These are phyloP conservation scores for Oceanodroma leucorhoa DNA, from an alignment of 2,797 vertebrate genomes.

Conservation along the genomic window DNA sequence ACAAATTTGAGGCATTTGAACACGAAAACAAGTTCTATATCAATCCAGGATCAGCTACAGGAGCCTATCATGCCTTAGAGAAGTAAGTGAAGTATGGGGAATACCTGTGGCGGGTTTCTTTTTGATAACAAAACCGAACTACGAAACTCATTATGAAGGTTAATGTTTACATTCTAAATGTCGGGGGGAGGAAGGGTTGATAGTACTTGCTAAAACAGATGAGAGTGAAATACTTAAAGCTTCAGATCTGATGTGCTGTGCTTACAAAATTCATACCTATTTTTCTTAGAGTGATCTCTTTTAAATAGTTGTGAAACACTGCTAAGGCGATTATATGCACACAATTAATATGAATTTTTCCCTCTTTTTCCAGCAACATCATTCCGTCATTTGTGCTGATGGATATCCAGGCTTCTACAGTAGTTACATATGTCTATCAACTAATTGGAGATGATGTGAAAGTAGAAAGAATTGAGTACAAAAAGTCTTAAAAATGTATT, in stretches of 20 bases:
- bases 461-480: slow-evolving; percentile 98
- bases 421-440: slow-evolving; percentile 98
- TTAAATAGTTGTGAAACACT: not conserved
- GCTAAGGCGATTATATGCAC: not conserved
- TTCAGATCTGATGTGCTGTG: not conserved
- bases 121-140: not conserved
- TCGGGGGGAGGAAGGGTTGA: not conserved
- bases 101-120: not conserved
- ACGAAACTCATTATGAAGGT: not conserved
- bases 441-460: slow-evolving; percentile 97
- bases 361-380: slow-evolving; percentile 87
- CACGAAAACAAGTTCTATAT: slow-evolving; percentile 99
- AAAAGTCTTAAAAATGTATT: slow-evolving; percentile 85
- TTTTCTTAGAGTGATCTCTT: not conserved
- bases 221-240: not conserved
- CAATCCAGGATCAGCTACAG: slow-evolving; percentile 96
- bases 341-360: not conserved
- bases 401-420: slow-evolving; percentile 98
- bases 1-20: slow-evolving; percentile 98
- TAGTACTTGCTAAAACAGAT: not conserved
- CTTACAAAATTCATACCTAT: not conserved
- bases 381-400: slow-evolving; percentile 98
- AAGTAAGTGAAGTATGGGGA: slow-evolving; percentile 77
- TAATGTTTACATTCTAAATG: not conserved
- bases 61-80: slow-evolving; percentile 95